A percentile compares a stretch with the other conserved stretches of the same genome.
Conservation (phyloP, 2,888 invertebrate genomes). For the Dugesia japonica region DNA sequence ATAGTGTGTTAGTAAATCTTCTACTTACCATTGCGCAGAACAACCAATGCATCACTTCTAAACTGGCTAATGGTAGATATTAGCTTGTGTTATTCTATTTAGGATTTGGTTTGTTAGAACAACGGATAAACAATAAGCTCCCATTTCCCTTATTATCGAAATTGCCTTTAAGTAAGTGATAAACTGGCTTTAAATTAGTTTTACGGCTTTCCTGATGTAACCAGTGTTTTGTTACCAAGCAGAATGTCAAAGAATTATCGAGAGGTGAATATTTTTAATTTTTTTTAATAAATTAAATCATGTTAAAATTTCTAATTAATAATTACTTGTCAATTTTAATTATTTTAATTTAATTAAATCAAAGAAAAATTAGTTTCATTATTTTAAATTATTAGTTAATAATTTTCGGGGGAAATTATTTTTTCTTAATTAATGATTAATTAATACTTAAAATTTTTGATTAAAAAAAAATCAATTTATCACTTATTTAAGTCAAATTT, state of each 20-base stretch:
- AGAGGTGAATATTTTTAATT: neutral
- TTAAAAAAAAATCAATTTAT: no score
- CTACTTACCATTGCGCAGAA: neutral
- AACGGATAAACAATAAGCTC: slow-evolving; percentile 20
- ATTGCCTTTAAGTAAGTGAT: slow-evolving; percentile 11
- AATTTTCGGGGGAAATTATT: no score
- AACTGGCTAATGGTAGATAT: neutral
- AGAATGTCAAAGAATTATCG: neutral
- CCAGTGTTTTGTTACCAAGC: slow-evolving; percentile 15
- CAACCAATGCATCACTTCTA: slow-evolving; percentile 13
- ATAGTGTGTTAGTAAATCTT: neutral
- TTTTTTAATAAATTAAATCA: no score
- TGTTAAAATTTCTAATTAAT: no score
- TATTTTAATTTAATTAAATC: no score
- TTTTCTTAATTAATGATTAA: no score
- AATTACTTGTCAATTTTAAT: no score
- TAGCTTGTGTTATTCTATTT: neutral
- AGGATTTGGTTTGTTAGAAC: slow-evolving; percentile 15
- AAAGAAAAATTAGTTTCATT: no score
- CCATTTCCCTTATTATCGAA: slow-evolving; percentile 14
- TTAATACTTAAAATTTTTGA: no score
- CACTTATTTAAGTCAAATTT: no score
- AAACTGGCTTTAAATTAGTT: slow-evolving; percentile 20
- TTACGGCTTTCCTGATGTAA: slow-evolving; percentile 20
- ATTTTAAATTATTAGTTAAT: no score